Evolutionary conservation across 2,113 vertebrate species (phyloP), one percentile per base, ranked within the genome.

Genomic region (Dolichotis patagonum): DNA sequence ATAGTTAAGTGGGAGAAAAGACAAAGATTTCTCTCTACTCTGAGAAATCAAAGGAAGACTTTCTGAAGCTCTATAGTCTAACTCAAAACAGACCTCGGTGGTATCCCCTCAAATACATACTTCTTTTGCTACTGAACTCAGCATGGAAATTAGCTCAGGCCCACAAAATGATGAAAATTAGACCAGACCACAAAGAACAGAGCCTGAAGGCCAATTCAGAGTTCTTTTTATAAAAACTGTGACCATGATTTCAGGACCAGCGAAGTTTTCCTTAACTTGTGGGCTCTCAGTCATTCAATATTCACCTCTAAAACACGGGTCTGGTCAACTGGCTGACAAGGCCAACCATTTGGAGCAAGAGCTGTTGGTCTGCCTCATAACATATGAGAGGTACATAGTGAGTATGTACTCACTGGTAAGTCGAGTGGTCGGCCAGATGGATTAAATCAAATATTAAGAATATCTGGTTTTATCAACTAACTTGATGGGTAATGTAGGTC

Each of bases 11-110:
- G 89, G 67, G 80, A 91, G 96, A 87, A 97, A 97, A 97, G 94
- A 97, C 96, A 96, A 96, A 98, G 87, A 94, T 91, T 87, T 86
- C 69, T 91, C 84, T 98, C 67, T 90, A 88, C 86, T 96, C 89
- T 24, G 87, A 87, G 93, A 93, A 92, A 97, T 97, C 91, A 95
- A 94, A 96, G 49, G 78, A 63, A n/a, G 49, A 65, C 17, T 95
- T 84, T 97, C 94, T 96, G 93, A 97, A 91, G 90, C 87, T 56
- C 88, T 90, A 73, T 16, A 35, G 83, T 88, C 93, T 56, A 67
- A 88, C 54, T 78, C 77, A 86, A 82, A 95, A 87, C 38, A 86
- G 82, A 86, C 88, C 95, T 85, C 88, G 94, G 88, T 82, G 91
- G 62, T 26, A 67, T 54, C 71, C 67, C n/a, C 16, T 41, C 28